These are phyloP conservation scores for Tenualosa thibaudeaui DNA, from an alignment of 2,797 vertebrate species.

Conservation along the genomic window DNA sequence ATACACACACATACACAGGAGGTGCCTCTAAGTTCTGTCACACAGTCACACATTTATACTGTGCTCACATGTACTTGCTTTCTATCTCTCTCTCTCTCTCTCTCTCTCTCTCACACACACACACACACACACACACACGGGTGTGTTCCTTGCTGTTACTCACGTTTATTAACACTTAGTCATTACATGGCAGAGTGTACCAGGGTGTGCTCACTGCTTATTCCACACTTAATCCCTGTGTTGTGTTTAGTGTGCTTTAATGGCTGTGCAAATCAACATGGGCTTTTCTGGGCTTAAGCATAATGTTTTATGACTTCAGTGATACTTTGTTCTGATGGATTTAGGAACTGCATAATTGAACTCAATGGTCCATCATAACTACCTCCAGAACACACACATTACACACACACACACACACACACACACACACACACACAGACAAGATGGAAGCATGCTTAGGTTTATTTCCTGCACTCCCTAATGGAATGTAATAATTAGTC, in stretches of 20 bases:
- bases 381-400: background rate
- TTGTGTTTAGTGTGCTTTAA: background rate
- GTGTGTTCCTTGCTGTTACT: background rate
- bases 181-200: background rate
- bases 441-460: background rate
- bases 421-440: conserved; percentile 4
- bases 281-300: background rate
- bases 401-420: background rate
- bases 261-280: background rate
- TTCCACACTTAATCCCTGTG: background rate
- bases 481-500: conserved; percentile 9
- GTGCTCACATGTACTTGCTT: no score
- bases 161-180: conserved; percentile 1
- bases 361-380: no score
- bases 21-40: no score
- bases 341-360: no score
- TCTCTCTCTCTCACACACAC: background rate
- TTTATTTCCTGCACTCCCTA: background rate
- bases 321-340: no score
- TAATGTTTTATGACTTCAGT: background rate
- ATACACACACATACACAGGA: background rate
- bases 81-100: background rate
- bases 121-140: background rate
- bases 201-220: background rate
- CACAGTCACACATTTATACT: no score